Evolutionary conservation across 2,888 invertebrate species (phyloP).

Genomic region (Thereva nobilitata): DNA sequence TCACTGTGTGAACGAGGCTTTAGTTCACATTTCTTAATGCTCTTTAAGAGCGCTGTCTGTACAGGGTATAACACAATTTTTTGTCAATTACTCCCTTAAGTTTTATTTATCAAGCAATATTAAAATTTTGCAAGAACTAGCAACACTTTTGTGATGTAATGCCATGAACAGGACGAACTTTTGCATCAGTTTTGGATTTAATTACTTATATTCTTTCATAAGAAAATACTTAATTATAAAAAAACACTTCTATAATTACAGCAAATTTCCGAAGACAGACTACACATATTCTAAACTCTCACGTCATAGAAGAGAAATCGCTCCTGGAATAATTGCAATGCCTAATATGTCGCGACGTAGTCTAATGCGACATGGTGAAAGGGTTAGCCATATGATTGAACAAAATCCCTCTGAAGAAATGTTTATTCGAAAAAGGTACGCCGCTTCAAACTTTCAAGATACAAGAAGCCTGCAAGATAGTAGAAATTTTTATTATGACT

Average conservation of each 20-base stretch:
- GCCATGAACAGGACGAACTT: no score
- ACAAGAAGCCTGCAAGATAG: conserved; percentile 30
- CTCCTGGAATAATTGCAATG: conserved; percentile 79
- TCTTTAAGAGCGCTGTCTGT: no score
- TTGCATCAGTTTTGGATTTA: background rate
- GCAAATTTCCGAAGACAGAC: conserved; percentile 88
- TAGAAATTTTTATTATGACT: conserved; percentile 52
- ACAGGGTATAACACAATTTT: no score
- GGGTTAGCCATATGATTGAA: conserved; percentile 57
- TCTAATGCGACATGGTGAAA: conserved; percentile 64
- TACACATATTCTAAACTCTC: conserved; percentile 85
- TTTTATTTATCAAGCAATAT: no score
- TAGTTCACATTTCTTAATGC: no score
- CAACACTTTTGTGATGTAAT: no score
- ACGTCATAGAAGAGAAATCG: conserved; percentile 78
- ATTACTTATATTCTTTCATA: background rate
- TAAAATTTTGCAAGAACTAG: no score
- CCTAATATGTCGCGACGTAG: conserved; percentile 88
- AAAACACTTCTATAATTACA: conserved; percentile 51
- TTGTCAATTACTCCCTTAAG: no score
- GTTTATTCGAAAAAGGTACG: conserved; percentile 54
- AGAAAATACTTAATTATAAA: background rate
- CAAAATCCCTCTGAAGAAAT: conserved; percentile 53
- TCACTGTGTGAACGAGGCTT: no score
- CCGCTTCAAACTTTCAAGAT: conserved; percentile 9